Percentiles rank a stretch among this genome's conserved stretches.
Conservation (phyloP, 2,888 invertebrate genomes). For the Cenopis cana region DNA sequence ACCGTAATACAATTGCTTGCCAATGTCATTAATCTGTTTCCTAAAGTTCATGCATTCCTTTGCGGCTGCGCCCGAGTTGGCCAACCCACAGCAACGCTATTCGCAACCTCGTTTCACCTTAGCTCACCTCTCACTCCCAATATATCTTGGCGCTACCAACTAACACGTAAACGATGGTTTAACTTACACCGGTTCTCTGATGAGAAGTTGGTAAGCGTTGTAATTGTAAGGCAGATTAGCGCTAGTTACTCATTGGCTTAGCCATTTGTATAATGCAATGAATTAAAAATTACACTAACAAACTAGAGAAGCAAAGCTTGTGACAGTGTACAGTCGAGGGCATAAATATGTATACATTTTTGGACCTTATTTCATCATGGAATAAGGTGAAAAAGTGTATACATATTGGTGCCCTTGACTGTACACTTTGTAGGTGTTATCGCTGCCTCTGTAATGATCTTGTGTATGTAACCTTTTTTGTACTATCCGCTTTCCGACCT, state of each 20-base stretch:
- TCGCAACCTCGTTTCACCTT: neutral
- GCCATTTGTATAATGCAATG: constrained; percentile 27
- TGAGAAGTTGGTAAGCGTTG: neutral
- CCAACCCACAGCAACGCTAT: constrained; percentile 21
- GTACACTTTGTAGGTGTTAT: too few species aligned
- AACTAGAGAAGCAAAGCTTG: neutral
- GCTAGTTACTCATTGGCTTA: constrained; percentile 29
- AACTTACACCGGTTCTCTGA: neutral
- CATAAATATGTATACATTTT: too few species aligned
- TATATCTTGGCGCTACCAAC: neutral
- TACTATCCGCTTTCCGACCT: too few species aligned
- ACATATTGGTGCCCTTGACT: too few species aligned
- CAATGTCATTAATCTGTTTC: constrained; percentile 29
- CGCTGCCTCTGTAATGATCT: too few species aligned
- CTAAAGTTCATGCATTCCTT: constrained; percentile 39
- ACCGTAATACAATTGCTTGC: constrained; percentile 13
- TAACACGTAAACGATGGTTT: neutral
- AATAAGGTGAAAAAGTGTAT: too few species aligned
- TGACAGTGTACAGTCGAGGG: too few species aligned
- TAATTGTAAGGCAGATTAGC: constrained; percentile 9
- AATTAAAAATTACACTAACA: constrained; percentile 22
- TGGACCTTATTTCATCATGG: too few species aligned
- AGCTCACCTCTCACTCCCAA: neutral
- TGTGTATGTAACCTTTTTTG: too few species aligned
- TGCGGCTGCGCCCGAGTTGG: constrained; percentile 24